Base-by-base conservation (phyloP, 1,140 invertebrate species). In the Chymomyza costata region DNA sequence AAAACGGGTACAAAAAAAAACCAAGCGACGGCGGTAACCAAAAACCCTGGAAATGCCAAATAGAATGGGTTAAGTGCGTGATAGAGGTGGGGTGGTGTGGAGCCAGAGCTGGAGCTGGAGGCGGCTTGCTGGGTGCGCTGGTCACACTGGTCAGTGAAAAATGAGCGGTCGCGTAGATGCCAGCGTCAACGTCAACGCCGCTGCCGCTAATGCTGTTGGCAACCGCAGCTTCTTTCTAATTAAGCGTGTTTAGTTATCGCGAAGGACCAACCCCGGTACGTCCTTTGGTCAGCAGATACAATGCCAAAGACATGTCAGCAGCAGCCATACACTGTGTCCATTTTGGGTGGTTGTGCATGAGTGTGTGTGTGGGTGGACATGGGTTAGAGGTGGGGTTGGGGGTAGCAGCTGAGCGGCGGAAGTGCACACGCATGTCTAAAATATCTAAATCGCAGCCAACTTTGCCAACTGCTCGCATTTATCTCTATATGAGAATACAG, bases 391-490 rank as follows among this genome's bases (percentile, higher is more conserved):
- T 10, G n/a, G 11, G n/a, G 16, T 28, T 28, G 3, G 1, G 35
- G 7, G 25, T 18, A 38, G 17, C 11, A 45, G 21, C 48, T 15
- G 51, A 5, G 5, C 40, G 13, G 15, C 21, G 45, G 19, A 49
- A 55, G 44, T 64, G 70, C 55, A 62, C 60, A 63, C 55, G 64
- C 60, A 64, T 78, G 54, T 78, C 66, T 78, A 78, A 78, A 70
- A 78, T 78, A 78, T 80, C 71, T 78, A 78, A 78, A 78, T 71
- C 63, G 74, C 55, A n/a, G n/a, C n/a, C n/a, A n/a, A n/a, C n/a
- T n/a, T n/a, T n/a, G n/a, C n/a, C n/a, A n/a, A n/a, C n/a, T 54
- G 25, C 37, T 18, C 51, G 54, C 41, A 61, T 59, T 74, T 74
- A 74, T 74, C 69, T 74, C 55, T 53, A 28, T 40, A 40, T 49